Percentiles rank a stretch among this genome's conserved stretches.
Conservation (phyloP, 1,140 invertebrate species). For the Holotrichia oblita region DNA sequence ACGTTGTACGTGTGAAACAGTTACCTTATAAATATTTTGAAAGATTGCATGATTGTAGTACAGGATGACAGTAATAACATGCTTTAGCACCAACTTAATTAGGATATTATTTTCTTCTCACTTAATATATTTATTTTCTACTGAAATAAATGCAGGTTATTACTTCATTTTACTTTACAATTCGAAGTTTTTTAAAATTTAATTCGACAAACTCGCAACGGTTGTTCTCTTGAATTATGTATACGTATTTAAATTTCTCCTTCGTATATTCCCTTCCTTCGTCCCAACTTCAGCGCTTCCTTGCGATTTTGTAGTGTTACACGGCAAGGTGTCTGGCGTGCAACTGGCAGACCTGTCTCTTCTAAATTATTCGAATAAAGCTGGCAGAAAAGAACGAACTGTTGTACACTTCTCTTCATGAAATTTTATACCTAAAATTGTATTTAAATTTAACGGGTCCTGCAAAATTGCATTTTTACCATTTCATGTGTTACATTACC, state of each 20-base stretch:
- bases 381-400: not conserved
- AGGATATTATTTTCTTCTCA: too few relatives aligned
- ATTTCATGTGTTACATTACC: too few relatives aligned
- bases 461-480: slow-evolving; percentile 16
- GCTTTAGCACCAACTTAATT: too few relatives aligned
- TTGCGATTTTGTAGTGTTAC: not conserved
- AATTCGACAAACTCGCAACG: slow-evolving; percentile 2
- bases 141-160: not conserved
- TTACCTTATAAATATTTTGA: too few relatives aligned
- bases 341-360: slow-evolving; percentile 25
- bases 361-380: slow-evolving; percentile 34
- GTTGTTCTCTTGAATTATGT: slow-evolving; percentile 32
- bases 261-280: slow-evolving; percentile 12
- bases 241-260: slow-evolving; percentile 28
- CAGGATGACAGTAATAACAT: too few relatives aligned
- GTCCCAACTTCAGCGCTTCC: not conserved
- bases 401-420: not conserved
- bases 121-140: slow-evolving; percentile 4
- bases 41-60: too few relatives aligned
- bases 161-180: slow-evolving; percentile 19
- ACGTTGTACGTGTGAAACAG: too few relatives aligned
- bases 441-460: slow-evolving; percentile 19
- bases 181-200: slow-evolving; percentile 4
- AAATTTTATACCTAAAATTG: slow-evolving; percentile 16
- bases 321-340: slow-evolving; percentile 13